A percentile compares a stretch with the other conserved stretches of the same genome.
phyloP scores from a whole-genome alignment of 2,797 vertebrate genomes.

The Micropoecilia bifurca region DNA sequence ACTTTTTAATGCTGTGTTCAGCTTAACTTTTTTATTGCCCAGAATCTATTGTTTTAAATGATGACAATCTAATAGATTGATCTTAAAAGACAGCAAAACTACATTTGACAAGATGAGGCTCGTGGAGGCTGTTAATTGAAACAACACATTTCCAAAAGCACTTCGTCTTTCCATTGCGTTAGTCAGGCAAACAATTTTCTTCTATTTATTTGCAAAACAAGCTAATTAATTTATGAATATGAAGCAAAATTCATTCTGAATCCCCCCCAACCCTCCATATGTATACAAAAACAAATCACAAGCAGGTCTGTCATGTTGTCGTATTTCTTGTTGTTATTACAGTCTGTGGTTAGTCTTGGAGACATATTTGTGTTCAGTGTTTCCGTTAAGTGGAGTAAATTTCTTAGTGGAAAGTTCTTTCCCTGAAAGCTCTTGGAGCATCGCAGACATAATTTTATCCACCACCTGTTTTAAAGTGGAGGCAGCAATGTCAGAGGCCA shows the following conservation, averaged over 20 bases:
- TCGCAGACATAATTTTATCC: neutral
- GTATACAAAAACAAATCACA: neutral
- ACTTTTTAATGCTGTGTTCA: neutral
- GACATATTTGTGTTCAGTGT: neutral
- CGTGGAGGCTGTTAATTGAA: neutral
- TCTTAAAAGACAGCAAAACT: neutral
- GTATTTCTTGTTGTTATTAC: neutral
- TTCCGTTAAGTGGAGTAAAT: slow-evolving; percentile 3
- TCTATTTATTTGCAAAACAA: neutral
- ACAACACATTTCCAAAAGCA: neutral
- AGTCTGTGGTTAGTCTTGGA: neutral
- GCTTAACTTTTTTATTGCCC: neutral
- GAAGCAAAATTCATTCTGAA: neutral
- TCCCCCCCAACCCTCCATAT: neutral
- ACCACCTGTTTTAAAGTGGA: neutral
- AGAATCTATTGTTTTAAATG: neutral
- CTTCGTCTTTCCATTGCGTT: neutral
- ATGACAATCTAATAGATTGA: neutral
- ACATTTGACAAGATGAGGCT: neutral
- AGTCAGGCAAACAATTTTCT: neutral
- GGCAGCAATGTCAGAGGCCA: slow-evolving; percentile 1
- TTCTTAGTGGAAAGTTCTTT: neutral
- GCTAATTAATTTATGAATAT: neutral
- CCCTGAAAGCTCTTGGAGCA: neutral
- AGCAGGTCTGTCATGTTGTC: neutral